These are phyloP conservation scores for Bryconaethiops microstoma DNA, from an alignment of 2,797 vertebrate genomes.

Conservation along the genomic window DNA sequence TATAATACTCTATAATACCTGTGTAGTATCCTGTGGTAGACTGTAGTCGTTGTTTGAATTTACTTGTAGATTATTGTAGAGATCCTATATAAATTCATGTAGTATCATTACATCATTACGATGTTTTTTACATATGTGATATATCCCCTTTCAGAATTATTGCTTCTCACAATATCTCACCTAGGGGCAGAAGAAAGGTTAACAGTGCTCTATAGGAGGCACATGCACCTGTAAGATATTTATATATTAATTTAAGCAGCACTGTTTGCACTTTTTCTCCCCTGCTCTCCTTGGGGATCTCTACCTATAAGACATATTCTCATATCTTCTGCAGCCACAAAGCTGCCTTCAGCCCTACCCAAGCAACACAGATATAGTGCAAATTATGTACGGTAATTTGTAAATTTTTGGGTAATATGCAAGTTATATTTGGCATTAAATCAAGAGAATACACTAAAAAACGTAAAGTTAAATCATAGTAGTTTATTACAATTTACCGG, in stretches of 20 bases:
- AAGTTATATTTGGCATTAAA: not conserved
- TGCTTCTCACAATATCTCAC: not conserved
- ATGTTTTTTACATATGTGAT: not conserved
- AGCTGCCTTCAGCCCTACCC: slow-evolving; percentile 2
- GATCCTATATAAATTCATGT: too few relatives aligned
- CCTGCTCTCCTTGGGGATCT: slow-evolving; percentile 31
- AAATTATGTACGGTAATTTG: not conserved
- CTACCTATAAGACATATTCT: slow-evolving; percentile 30
- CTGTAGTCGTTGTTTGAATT: too few relatives aligned
- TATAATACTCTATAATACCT: too few relatives aligned
- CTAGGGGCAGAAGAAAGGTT: slow-evolving; percentile 47
- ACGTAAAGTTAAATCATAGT: too few relatives aligned
- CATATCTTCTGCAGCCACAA: slow-evolving; percentile 17
- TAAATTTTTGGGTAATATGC: not conserved
- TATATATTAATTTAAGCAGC: slow-evolving; percentile 41
- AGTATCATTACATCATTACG: too few relatives aligned
- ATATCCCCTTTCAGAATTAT: too few relatives aligned
- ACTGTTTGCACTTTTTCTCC: slow-evolving; percentile 4
- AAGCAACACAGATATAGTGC: not conserved
- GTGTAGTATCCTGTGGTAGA: too few relatives aligned
- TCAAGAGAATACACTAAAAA: not conserved
- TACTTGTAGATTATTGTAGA: too few relatives aligned
- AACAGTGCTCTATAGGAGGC: slow-evolving; percentile 42
- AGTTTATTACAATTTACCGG: too few relatives aligned
- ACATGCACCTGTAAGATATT: slow-evolving; percentile 43